These are phyloP conservation scores for Melanocharis versteri DNA, from an alignment of 2,113 vertebrate species.

Conservation along the genomic window DNA sequence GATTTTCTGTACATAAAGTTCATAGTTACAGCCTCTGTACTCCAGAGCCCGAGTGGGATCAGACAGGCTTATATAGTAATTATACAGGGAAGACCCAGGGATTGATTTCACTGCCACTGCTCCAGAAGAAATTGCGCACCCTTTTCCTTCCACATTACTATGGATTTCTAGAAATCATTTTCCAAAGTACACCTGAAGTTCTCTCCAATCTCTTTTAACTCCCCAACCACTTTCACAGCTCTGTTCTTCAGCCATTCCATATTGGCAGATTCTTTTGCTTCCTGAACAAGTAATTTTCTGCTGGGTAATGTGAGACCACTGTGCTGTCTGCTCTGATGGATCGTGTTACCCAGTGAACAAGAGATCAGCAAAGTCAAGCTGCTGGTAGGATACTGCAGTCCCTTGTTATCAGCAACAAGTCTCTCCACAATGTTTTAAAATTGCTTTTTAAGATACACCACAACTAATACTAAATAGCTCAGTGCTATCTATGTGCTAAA, in stretches of 20 bases:
- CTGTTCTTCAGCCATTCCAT: background rate
- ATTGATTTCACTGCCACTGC: background rate
- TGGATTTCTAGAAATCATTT: background rate
- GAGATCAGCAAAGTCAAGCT: background rate
- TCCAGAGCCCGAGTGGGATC: background rate
- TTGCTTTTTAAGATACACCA: background rate
- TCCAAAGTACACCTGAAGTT: background rate
- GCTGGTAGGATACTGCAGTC: background rate
- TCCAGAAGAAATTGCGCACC: background rate
- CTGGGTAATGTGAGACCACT: background rate
- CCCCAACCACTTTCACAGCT: background rate
- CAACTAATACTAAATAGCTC: background rate
- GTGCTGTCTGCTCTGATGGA: background rate
- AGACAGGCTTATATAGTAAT: background rate
- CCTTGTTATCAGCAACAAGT: background rate
- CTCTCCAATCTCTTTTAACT: background rate
- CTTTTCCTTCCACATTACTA: background rate
- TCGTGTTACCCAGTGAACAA: background rate
- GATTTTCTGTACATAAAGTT: background rate
- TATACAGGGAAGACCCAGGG: background rate
- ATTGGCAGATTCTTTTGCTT: background rate
- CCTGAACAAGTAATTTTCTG: background rate
- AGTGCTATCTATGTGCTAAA: background rate
- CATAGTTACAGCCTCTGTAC: background rate
- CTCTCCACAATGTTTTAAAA: background rate